These are phyloP conservation scores for Calypte anna DNA, from an alignment of 2,113 vertebrate genomes.

Conservation along the genomic window DNA sequence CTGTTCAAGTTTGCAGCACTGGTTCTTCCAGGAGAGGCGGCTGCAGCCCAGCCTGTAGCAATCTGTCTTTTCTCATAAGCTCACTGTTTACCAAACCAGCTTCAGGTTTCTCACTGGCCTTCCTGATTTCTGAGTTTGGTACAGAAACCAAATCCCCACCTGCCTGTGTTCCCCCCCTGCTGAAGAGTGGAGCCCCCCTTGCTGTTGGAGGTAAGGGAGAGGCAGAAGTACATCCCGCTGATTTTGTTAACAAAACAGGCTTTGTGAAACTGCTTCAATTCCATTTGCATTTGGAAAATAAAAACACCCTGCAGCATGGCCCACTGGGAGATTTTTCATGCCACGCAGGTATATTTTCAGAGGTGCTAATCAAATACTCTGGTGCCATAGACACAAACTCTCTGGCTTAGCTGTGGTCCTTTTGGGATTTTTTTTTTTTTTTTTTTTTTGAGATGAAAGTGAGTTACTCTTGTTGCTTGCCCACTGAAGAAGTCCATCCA, in stretches of 20 bases:
- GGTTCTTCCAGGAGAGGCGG: not conserved
- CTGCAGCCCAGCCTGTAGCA: not conserved
- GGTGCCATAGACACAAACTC: not conserved
- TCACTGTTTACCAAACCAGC: not conserved
- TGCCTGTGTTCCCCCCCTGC: not conserved
- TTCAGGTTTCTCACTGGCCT: conserved; percentile 5
- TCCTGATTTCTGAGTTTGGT: not conserved
- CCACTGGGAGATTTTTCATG: conserved; percentile 22
- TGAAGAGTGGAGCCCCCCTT: not conserved
- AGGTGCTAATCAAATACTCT: conserved; percentile 32
- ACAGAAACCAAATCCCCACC: not conserved
- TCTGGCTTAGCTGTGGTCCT: conserved; percentile 2
- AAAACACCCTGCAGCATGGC: not conserved
- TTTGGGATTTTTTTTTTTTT: not conserved
- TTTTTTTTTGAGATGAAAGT: conserved; percentile 1
- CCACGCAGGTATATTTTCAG: not conserved
- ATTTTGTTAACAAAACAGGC: conserved; percentile 56
- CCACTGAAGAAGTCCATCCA: not conserved
- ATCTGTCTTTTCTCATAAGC: not conserved
- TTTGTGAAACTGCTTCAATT: conserved; percentile 41
- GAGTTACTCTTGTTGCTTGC: conserved; percentile 4
- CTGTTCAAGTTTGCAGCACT: conserved; percentile 18
- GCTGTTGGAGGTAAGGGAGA: not conserved
- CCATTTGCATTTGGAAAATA: conserved; percentile 55
- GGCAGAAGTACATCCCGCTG: not conserved